These are phyloP conservation scores for Cheilosia pagana DNA, from an alignment of 2,888 invertebrate species.

Conservation along the genomic window DNA sequence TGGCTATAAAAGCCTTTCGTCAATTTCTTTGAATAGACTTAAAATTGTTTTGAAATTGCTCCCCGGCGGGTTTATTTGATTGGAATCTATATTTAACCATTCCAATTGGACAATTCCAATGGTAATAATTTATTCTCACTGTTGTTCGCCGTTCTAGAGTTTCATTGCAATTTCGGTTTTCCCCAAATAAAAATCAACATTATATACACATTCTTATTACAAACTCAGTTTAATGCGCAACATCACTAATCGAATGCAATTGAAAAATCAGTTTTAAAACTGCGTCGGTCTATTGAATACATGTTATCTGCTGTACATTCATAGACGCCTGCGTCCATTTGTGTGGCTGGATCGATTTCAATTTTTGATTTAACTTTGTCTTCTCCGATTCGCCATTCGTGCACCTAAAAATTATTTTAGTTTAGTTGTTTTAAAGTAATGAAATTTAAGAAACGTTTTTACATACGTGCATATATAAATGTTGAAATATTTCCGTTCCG, in stretches of 20 bases:
- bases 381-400: slow-evolving; percentile 93
- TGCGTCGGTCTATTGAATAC: slow-evolving; percentile 95
- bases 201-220: slow-evolving; percentile 16
- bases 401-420: too few species aligned
- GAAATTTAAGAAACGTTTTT: slow-evolving; percentile 5
- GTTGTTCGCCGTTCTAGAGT: too few species aligned
- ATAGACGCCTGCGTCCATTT: slow-evolving; percentile 98
- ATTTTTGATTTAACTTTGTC: slow-evolving; percentile 95
- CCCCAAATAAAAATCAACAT: not conserved
- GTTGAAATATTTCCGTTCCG: slow-evolving; percentile 95
- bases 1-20: too few species aligned
- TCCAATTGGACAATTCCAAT: not conserved
- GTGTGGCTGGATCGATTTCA: slow-evolving; percentile 97
- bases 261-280: slow-evolving; percentile 96
- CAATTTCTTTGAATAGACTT: too few species aligned
- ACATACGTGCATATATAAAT: slow-evolving; percentile 93
- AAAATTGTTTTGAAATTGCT: too few species aligned
- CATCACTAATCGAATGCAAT: slow-evolving; percentile 90
- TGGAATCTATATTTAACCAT: not conserved
- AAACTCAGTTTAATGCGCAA: slow-evolving; percentile 12
- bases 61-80: too few species aligned
- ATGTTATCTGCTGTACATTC: slow-evolving; percentile 97
- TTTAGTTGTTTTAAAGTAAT: too few species aligned
- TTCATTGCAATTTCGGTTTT: too few species aligned
- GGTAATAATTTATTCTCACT: too few species aligned